Base-by-base conservation (phyloP, 2,797 vertebrate species). In the Schizopygopsis malacanthus region DNA sequence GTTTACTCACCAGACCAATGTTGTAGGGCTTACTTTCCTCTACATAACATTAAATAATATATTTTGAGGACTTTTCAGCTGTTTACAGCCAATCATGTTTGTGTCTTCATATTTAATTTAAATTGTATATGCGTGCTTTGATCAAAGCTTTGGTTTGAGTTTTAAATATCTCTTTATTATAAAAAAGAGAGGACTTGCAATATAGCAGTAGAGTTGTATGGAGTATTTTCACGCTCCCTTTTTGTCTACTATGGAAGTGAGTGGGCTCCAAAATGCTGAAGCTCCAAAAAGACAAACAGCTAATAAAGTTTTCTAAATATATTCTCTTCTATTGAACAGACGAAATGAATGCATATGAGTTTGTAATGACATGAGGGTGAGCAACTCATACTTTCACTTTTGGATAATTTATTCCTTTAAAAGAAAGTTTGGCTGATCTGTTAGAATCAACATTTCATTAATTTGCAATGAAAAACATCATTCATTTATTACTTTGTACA, bases 361-460 rank as follows among this genome's bases (percentile, higher is more conserved):
- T 45, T 71, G 69, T 1, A 72, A 45, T 4, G 4, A 47, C 22
- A 45, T 25, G 15, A 16, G 41, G n/a, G 43, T 2, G 70, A 10
- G 41, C 20, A 70, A 41, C n/a, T 70, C 39, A 33, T 33, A 33
- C 2, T 33, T 9, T 4, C 0, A 16, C 9, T 47, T 73, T 47
- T 73, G 6, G 6, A 7, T 52, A 22, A 70, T 12, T 9, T 43
- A 5, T 33, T 75, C 2, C 25, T 76, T 0, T 33, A 54, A 75
- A 28, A 4, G 4, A 71, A 73, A 73, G 15, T 2, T 43, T 81
- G 0, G 22, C 9, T 50, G 16, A 22, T 65, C 41, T 18, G 12
- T 78, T 59, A 41, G 59, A 25, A 39, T 54, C 54, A 41, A 78
- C 37, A 50, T 80, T 47, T 67, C 15, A 65, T 80, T 47, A 9